Evolutionary conservation across 2,888 invertebrate genomes (phyloP).

Genomic region (Eristalis intricaria): DNA sequence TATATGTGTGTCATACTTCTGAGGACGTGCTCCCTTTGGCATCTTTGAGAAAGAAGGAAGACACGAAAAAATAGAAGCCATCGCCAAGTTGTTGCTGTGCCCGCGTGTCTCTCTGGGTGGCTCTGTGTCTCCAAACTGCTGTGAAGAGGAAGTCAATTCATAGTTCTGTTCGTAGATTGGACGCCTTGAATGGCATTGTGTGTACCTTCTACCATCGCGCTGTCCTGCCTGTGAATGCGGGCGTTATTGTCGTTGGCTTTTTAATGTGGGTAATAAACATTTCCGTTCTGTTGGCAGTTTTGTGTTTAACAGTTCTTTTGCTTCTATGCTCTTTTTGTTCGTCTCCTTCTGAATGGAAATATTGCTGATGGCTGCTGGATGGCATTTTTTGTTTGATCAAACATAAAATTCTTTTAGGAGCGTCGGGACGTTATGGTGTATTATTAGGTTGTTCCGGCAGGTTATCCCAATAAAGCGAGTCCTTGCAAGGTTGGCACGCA

Average conservation of each 20-base stretch:
- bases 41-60: too few relatives aligned
- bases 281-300: slow-evolving; percentile 35
- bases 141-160: slow-evolving; percentile 60
- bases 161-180: slow-evolving; percentile 59
- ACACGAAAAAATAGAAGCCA: background rate
- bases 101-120: background rate
- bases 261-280: slow-evolving; percentile 55
- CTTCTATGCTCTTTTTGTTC: background rate
- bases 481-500: background rate
- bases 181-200: slow-evolving; percentile 4
- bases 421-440: background rate
- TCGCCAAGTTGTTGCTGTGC: background rate
- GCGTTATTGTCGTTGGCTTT: slow-evolving; percentile 31
- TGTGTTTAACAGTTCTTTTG: background rate
- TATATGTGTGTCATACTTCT: slow-evolving; percentile 61
- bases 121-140: slow-evolving; percentile 55
- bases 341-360: slow-evolving; percentile 2
- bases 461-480: background rate
- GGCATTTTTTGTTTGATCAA: slow-evolving; percentile 7
- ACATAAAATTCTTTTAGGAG: slow-evolving; percentile 11
- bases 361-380: slow-evolving; percentile 19
- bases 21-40: slow-evolving; percentile 46
- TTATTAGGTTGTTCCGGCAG: slow-evolving; percentile 6
- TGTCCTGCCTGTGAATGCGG: slow-evolving; percentile 24
- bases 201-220: background rate